Conservation (phyloP, 2,113 vertebrate genomes). For the Ageneiosus marmoratus region DNA sequence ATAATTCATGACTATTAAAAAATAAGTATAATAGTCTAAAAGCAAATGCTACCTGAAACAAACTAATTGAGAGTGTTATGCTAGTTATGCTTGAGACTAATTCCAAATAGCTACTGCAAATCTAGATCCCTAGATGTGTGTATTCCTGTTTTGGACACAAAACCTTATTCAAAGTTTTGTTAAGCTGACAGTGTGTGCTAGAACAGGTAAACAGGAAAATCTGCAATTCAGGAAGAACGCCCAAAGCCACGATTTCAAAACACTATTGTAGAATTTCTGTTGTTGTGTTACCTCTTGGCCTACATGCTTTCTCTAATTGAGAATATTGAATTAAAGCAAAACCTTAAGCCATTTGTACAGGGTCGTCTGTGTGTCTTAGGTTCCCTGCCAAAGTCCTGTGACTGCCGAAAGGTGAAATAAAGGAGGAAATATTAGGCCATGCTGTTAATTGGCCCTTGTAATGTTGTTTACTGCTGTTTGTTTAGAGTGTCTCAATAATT, state of each 20-base stretch:
- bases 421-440: background rate
- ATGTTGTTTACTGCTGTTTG: conserved; percentile 34
- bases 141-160: background rate
- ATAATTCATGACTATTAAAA: background rate
- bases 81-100: background rate
- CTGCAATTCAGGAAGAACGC: background rate
- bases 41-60: background rate
- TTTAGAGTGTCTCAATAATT: conserved; percentile 38
- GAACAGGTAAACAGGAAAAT: background rate
- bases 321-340: background rate
- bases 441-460: conserved; percentile 20
- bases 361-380: background rate
- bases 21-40: background rate
- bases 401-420: background rate
- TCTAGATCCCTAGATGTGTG: background rate
- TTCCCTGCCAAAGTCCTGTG: background rate
- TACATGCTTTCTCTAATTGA: background rate
- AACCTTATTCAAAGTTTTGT: background rate
- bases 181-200: background rate
- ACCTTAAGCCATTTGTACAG: background rate
- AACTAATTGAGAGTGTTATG: background rate
- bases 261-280: background rate
- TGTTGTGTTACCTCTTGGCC: background rate
- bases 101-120: background rate
- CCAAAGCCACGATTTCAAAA: background rate